phyloP scores from a whole-genome alignment of 2,888 invertebrate genomes.

The Hypena proboscidalis region DNA sequence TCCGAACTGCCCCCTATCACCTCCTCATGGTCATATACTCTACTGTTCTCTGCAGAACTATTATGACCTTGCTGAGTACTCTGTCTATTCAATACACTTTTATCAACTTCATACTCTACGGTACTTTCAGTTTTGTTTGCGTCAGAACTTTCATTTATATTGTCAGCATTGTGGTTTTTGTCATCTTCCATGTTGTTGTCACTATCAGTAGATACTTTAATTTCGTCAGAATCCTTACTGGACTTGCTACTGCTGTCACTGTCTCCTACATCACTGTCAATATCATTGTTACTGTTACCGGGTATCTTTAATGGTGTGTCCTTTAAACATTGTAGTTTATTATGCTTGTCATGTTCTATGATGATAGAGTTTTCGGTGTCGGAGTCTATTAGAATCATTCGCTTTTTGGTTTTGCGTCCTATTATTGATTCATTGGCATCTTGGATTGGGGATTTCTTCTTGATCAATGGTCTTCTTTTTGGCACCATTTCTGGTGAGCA shows the following conservation, averaged over 20 bases:
- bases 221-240: conserved; percentile 1
- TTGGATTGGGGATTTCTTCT: conserved; percentile 42
- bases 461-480: conserved; percentile 50
- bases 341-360: conserved; percentile 63
- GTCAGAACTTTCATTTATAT: conserved; percentile 21
- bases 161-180: conserved; percentile 16
- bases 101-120: conserved; percentile 14
- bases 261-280: conserved; percentile 30
- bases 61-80: conserved; percentile 2
- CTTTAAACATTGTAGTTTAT: conserved; percentile 65
- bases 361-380: conserved; percentile 77
- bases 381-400: conserved; percentile 68
- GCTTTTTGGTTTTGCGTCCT: conserved; percentile 63
- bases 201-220: background rate
- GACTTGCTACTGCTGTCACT: conserved; percentile 17
- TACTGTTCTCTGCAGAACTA: conserved; percentile 14
- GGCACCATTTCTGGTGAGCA: conserved; percentile 73
- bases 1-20: conserved; percentile 36
- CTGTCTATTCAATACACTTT: conserved; percentile 12
- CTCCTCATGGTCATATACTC: conserved; percentile 27
- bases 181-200: background rate
- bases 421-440: conserved; percentile 54
- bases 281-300: conserved; percentile 15
- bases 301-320: conserved; percentile 69
- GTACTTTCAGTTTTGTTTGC: conserved; percentile 13